These are phyloP conservation scores for Rhadinocentrus ornatus DNA, from an alignment of 2,797 vertebrate species.

Conservation along the genomic window DNA sequence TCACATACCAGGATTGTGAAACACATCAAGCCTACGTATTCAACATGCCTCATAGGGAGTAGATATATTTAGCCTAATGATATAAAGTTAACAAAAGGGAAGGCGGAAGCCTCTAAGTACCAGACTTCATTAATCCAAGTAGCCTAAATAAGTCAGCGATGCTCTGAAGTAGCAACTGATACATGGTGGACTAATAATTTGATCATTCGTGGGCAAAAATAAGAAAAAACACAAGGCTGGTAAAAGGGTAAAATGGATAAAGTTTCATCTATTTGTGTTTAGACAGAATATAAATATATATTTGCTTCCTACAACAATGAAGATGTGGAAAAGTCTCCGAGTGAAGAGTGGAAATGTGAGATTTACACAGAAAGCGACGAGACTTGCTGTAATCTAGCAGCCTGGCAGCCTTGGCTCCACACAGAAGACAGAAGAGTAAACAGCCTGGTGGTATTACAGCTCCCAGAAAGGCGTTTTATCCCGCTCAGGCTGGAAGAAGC, in stretches of 20 bases:
- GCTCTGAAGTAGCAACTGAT: neutral
- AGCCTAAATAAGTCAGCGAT: neutral
- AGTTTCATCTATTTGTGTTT: neutral
- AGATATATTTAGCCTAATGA: no score
- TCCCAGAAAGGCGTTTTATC: slow-evolving; percentile 4
- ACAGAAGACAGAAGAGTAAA: slow-evolving; percentile 73
- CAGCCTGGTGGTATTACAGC: slow-evolving; percentile 67
- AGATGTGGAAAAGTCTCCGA: neutral
- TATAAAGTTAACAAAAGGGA: neutral
- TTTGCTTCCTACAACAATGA: neutral
- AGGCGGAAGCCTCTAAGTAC: no score
- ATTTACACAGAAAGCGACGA: slow-evolving; percentile 6
- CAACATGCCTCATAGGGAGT: neutral
- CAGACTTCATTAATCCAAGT: slow-evolving; percentile 9
- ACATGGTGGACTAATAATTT: no score
- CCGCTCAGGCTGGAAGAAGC: neutral
- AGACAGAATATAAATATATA: neutral
- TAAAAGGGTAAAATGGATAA: no score
- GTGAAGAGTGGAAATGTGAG: neutral
- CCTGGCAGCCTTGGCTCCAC: slow-evolving; percentile 69
- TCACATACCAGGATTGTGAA: slow-evolving; percentile 38
- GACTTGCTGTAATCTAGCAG: slow-evolving; percentile 47
- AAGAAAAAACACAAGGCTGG: no score
- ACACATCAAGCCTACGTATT: neutral
- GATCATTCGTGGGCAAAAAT: no score